These are phyloP conservation scores for Elephantulus edwardii DNA, from an alignment of 2,113 vertebrate genomes.

Conservation along the genomic window DNA sequence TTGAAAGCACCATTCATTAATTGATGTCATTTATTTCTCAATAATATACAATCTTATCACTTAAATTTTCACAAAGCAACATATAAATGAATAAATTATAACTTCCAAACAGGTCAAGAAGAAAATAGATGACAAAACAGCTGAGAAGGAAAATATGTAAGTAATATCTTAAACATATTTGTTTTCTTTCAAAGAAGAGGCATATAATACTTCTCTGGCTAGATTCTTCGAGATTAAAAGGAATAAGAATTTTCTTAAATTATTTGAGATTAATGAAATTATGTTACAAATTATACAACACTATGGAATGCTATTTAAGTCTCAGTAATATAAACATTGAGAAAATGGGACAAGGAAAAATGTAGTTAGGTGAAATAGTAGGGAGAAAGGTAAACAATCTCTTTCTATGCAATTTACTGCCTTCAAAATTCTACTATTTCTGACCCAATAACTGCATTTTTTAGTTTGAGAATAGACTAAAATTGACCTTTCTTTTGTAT, in stretches of 20 bases:
- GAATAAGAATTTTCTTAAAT: neutral
- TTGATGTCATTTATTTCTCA: neutral
- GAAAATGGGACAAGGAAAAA: slow-evolving; percentile 5
- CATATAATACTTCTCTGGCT: neutral
- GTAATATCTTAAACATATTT: too few species aligned
- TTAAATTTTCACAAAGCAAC: neutral
- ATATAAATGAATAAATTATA: neutral
- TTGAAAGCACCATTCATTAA: neutral
- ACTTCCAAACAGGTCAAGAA: neutral
- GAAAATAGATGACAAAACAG: neutral
- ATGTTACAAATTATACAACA: neutral
- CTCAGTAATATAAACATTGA: neutral
- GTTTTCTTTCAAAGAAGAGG: neutral
- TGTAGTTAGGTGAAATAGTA: neutral
- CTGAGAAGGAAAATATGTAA: neutral
- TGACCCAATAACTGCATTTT: too few species aligned
- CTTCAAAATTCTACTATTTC: too few species aligned
- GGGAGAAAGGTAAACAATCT: too few species aligned
- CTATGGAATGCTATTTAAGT: neutral
- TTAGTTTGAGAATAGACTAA: neutral
- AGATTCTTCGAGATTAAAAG: neutral
- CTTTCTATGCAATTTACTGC: too few species aligned
- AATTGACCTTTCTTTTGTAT: neutral
- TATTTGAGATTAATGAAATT: neutral
- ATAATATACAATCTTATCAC: neutral